These are phyloP conservation scores for Andrena minutula DNA, from an alignment of 2,888 invertebrate genomes.

Conservation along the genomic window DNA sequence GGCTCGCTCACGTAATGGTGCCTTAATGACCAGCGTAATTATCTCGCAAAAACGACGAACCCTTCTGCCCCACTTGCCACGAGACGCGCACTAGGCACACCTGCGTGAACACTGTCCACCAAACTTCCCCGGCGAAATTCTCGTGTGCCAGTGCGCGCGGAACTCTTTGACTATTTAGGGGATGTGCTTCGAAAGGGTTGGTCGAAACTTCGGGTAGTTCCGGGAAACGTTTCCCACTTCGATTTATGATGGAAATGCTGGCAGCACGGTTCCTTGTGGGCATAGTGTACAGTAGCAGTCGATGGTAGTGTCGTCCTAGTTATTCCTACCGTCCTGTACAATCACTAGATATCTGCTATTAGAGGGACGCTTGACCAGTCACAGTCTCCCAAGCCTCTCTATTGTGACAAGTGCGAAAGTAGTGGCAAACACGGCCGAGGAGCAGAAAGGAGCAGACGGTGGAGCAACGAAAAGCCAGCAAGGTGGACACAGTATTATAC, in stretches of 20 bases:
- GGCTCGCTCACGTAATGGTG: conserved; percentile 18
- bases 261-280: too few species aligned
- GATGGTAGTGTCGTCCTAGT: too few species aligned
- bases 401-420: background rate
- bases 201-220: too few species aligned
- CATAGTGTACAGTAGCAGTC: too few species aligned
- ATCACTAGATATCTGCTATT: too few species aligned
- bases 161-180: background rate
- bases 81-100: conserved; percentile 8
- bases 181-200: too few species aligned
- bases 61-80: background rate
- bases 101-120: conserved; percentile 2
- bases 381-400: too few species aligned
- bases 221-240: background rate
- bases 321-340: too few species aligned
- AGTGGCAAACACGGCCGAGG: background rate
- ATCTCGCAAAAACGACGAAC: conserved; percentile 39
- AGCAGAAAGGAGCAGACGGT: conserved; percentile 24
- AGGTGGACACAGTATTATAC: conserved; percentile 62
- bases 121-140: background rate
- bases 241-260: too few species aligned
- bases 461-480: conserved; percentile 51
- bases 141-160: conserved; percentile 25
- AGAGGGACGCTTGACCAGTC: too few species aligned
- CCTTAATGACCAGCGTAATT: conserved; percentile 59